phyloP scores from a whole-genome alignment of 2,888 invertebrate genomes.

The Crematogaster levior region DNA sequence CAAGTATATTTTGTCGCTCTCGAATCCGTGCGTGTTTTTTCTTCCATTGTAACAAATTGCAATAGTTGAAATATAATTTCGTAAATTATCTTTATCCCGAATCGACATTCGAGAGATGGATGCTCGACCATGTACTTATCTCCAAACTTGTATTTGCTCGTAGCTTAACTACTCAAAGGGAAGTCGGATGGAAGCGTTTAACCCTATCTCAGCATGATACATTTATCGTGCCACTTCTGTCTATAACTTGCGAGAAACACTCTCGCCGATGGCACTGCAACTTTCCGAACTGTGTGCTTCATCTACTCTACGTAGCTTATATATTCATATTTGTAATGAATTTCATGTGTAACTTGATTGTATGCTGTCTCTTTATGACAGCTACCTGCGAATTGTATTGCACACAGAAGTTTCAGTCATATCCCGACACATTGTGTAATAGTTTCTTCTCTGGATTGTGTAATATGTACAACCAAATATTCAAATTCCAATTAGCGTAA shows the following conservation, averaged over 20 bases:
- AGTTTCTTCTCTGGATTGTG: conserved; percentile 20
- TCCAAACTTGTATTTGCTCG: conserved; percentile 39
- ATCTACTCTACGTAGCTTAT: conserved; percentile 36
- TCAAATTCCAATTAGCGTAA: conserved; percentile 11
- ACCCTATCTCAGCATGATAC: conserved; percentile 39
- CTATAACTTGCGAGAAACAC: conserved; percentile 41
- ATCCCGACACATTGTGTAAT: conserved; percentile 12
- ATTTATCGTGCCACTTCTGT: conserved; percentile 30
- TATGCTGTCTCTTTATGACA: conserved; percentile 31
- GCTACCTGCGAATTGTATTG: conserved; percentile 33
- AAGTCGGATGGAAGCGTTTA: conserved; percentile 48
- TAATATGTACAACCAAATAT: conserved; percentile 14
- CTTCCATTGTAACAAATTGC: neutral
- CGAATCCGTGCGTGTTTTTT: neutral
- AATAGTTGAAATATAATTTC: conserved; percentile 53
- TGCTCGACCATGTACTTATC: conserved; percentile 36
- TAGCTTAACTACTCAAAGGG: conserved; percentile 37
- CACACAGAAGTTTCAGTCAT: conserved; percentile 37
- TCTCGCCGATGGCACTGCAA: conserved; percentile 50
- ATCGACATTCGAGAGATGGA: conserved; percentile 38
- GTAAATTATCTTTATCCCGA: neutral
- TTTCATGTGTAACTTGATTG: conserved; percentile 52
- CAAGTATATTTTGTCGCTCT: conserved; percentile 10
- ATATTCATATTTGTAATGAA: conserved; percentile 51
- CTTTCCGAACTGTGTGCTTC: conserved; percentile 42